These are phyloP conservation scores for Philantomba maxwellii DNA, from an alignment of 2,113 vertebrate genomes.

Conservation along the genomic window DNA sequence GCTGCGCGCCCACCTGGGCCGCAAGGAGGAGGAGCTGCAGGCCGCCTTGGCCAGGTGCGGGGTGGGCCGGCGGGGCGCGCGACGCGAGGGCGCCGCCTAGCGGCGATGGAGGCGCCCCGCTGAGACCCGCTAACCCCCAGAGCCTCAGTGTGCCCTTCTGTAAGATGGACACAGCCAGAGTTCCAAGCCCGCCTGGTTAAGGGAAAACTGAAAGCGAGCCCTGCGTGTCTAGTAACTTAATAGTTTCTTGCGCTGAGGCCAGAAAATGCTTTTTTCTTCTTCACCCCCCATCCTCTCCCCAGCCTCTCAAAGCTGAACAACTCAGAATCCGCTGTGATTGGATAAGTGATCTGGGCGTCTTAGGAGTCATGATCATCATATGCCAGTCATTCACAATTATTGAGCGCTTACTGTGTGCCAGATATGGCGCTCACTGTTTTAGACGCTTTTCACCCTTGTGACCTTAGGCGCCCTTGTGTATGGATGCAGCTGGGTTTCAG, in stretches of 20 bases:
- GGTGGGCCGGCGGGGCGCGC: neutral
- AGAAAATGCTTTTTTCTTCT: neutral
- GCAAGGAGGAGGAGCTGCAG: constrained; percentile 91
- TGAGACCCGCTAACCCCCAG: neutral
- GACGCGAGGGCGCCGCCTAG: neutral
- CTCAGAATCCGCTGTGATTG: neutral
- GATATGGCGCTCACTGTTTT: rapidly evolving
- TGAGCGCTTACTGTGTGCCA: neutral
- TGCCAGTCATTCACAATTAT: neutral
- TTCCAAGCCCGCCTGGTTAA: neutral
- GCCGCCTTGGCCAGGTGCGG: constrained; percentile 83
- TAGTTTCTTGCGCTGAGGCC: neutral
- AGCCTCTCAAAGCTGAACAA: neutral
- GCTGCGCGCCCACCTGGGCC: constrained; percentile 83
- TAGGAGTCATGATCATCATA: neutral
- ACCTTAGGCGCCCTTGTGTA: rapidly evolving
- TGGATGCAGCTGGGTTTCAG: neutral
- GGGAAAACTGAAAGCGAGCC: neutral
- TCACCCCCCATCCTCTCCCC: neutral
- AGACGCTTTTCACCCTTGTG: neutral
- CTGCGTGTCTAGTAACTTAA: too few relatives aligned
- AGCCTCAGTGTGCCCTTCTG: neutral
- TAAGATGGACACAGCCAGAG: neutral
- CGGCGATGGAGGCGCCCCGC: rapidly evolving
- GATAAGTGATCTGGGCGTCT: neutral